Base-by-base conservation (phyloP, 92 coral and sea anemone species). In the Parazoanthus darwini region DNA sequence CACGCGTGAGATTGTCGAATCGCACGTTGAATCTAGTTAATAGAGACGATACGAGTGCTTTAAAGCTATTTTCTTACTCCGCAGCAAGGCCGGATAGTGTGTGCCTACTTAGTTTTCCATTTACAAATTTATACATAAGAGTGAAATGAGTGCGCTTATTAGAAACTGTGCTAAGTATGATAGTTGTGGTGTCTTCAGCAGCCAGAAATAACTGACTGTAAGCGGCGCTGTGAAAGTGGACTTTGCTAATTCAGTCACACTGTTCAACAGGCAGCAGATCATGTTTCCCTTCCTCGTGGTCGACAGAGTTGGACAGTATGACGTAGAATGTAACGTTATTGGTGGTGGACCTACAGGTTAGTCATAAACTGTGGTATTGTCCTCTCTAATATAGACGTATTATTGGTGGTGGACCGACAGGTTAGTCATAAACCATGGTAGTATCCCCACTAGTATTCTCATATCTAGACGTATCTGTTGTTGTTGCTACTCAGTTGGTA, bases 301-400 rank as follows among this genome's bases (percentile, higher is more conserved):
- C 44, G 94, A 93, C 80, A 90, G 91, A 87, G 92, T 94, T 68
- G 98, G 97, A 23, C 91, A 93, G 88, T 97, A 77, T 86, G 99
- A 97, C 79, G 95, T 95, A 25, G 92, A 92, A 26, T 94, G 99
- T 82, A 92, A 94, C 50, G 95, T 97, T 63, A 91, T 97, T 88
- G 99, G 99, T 42, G 99, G 99, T 35, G 99, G 99, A n/a, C 88
- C 92, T 9, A 91, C 99, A 82, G 99, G 99, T 97, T 38, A 8
- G 94, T 59, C 43, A 8, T 22, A 20, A 23, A 59, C 50, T 63
- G 7, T 35, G 22, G 0, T 38, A 9, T 78, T 39, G 8, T 71
- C 58, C 58, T 15, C 58, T 29, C 33, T 29, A 29, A 29, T 29
- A 29, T 29, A 29, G 33, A 29, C 33, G 33, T 39, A 39, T 97